Evolutionary conservation across 2,888 invertebrate genomes (phyloP).

Genomic region (Nebria brevicollis): DNA sequence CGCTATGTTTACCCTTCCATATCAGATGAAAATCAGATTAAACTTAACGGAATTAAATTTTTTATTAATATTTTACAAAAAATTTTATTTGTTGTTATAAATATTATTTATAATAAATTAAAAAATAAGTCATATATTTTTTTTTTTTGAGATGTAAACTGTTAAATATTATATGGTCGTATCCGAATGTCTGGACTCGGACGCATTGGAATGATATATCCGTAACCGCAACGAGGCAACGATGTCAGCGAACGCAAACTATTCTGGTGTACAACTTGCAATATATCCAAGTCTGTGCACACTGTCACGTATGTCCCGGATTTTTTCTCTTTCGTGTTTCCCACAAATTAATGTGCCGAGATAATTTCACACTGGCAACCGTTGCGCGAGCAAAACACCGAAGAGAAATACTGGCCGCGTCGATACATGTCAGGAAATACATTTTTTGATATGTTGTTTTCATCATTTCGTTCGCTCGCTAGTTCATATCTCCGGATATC

Average conservation of each 20-base stretch:
- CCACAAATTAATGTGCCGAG: constrained; percentile 45
- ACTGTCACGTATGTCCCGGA: constrained; percentile 34
- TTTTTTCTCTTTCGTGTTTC: constrained; percentile 27
- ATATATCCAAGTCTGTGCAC: constrained; percentile 24
- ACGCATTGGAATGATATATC: neutral
- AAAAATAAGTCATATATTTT: no score
- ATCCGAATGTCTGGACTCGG: neutral
- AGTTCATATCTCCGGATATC: constrained; percentile 34
- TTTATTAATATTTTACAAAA: no score
- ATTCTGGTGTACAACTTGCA: neutral
- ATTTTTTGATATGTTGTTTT: constrained; percentile 43
- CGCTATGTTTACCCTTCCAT: no score
- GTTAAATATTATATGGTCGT: neutral
- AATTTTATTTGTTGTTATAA: no score
- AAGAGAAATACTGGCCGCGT: neutral
- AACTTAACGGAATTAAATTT: no score
- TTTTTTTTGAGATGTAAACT: no score
- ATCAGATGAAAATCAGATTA: no score
- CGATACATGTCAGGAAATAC: constrained; percentile 45
- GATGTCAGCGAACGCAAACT: neutral
- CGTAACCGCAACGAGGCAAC: neutral
- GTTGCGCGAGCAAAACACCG: neutral
- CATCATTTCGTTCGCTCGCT: constrained; percentile 31
- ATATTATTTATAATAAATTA: no score
- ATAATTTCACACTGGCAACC: constrained; percentile 26